Conservation (phyloP, 1,140 invertebrate genomes). For the Harpegnathos saltator region DNA sequence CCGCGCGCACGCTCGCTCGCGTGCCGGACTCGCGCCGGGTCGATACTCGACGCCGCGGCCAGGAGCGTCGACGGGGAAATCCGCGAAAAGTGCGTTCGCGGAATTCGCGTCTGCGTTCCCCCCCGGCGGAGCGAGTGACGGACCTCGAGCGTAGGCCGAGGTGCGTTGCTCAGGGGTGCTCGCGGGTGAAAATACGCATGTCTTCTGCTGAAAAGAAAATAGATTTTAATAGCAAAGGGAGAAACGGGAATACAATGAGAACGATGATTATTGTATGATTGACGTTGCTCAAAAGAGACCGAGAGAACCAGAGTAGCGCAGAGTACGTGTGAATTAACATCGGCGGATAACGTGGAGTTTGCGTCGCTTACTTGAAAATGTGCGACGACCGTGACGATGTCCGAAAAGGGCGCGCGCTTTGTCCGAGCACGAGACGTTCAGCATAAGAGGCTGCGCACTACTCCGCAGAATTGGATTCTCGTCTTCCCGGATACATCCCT, state of each 20-base stretch:
- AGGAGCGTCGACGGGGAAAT: constrained; percentile 38
- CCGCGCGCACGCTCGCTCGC: constrained; percentile 63
- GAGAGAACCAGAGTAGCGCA: background rate
- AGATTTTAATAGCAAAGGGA: background rate
- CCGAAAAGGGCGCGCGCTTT: background rate
- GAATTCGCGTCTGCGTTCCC: background rate
- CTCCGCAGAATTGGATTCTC: background rate
- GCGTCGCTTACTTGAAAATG: background rate
- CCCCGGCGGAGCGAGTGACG: background rate
- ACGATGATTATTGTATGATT: too few species aligned
- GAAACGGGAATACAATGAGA: background rate
- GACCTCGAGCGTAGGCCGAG: background rate
- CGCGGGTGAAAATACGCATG: too few species aligned
- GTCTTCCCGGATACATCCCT: background rate
- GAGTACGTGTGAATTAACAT: too few species aligned
- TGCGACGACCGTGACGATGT: too few species aligned
- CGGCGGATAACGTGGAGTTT: too few species aligned
- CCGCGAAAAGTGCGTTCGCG: constrained; percentile 9
- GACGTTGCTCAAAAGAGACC: background rate
- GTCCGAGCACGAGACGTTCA: background rate
- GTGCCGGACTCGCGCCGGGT: constrained; percentile 23
- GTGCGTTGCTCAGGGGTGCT: too few species aligned
- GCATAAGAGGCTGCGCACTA: background rate
- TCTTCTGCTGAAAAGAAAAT: too few species aligned
- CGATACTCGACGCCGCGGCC: constrained; percentile 58